A percentile compares a stretch with the other conserved stretches of the same genome.
Evolutionary conservation across 2,113 vertebrate species (phyloP).

Genomic region (Corvus cornix): DNA sequence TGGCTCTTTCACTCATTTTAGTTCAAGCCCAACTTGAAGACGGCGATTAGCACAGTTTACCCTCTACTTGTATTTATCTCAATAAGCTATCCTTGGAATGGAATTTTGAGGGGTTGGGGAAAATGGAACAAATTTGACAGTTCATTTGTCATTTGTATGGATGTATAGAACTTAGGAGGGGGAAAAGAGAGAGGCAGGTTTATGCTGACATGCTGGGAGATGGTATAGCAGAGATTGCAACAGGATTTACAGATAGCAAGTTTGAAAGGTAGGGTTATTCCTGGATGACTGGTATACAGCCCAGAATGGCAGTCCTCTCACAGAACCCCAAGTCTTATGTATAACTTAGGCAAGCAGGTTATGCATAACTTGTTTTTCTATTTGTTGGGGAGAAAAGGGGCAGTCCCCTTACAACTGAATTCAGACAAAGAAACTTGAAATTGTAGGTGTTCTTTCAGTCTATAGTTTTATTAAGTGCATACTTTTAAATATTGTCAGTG

Average conservation of each 20-base stretch:
- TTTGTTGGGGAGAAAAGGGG: not conserved
- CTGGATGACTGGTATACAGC: not conserved
- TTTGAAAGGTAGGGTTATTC: not conserved
- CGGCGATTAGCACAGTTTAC: not conserved
- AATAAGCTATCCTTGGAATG: not conserved
- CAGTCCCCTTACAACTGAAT: not conserved
- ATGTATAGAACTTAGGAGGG: not conserved
- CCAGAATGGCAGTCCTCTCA: not conserved
- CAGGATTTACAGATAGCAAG: not conserved
- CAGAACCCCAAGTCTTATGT: constrained; percentile 15
- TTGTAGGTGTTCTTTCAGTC: constrained; percentile 53
- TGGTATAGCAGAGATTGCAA: not conserved
- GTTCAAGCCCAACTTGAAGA: not conserved
- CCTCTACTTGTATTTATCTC: not conserved
- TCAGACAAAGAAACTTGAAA: constrained; percentile 36
- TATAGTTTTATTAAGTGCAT: constrained; percentile 53
- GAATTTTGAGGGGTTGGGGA: not conserved
- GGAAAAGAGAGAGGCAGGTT: not conserved
- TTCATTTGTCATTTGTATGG: not conserved
- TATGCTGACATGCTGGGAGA: not conserved
- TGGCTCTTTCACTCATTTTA: not conserved
- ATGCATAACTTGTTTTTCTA: constrained; percentile 42
- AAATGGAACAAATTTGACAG: not conserved
- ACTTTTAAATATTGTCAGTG: constrained; percentile 60
- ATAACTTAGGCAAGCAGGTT: not conserved